Evolutionary conservation across 1,140 invertebrate genomes (phyloP), one percentile per base, ranked within the genome.

Genomic region (Drosophila mojavensis): DNA sequence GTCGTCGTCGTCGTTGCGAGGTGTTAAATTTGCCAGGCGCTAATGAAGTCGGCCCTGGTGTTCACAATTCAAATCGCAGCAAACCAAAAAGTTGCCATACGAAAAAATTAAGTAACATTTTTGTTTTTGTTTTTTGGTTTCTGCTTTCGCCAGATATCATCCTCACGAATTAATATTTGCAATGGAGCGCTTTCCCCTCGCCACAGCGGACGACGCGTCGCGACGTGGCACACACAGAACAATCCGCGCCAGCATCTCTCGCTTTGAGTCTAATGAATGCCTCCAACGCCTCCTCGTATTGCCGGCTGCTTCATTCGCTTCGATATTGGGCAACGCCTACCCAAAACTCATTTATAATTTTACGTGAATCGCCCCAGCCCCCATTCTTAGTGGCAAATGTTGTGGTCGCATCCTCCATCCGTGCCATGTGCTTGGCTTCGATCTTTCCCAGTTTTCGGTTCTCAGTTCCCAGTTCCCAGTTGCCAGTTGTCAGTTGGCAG

Each of bases 281-380:
- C 81, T 80, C 81, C 81, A 85, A 81, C 81, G 78, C 78, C 81
- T 81, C 65, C 60, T 75, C 26, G 36, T 45, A 71, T 63, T 63
- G 67, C 67, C 60, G 60, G 61, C 69, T 73, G 75, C 67, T 79
- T 66, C 71, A 75, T 79, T 78, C 75, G 73, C 68, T 72, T 13
- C 73, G 74, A 84, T 86, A 86, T 85, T 78, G 81, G 81, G 82
- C 82, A 75, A 86, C 81, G 82, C 81, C 81, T 84, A 78, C 78
- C 65, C 74, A 43, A 78, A 69, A 81, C 65, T 81, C 81, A 78
- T 84, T 85, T 84, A 84, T 84, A 84, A 84, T 84, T 85, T 84
- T 77, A 81, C 78, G 67, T 53, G 78, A 81, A 74, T 81, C 60
- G 74, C 79, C 63, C 63, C 41, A 71, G 78, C 54, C 43, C 63